Evolutionary conservation across 2,797 vertebrate species (phyloP), one percentile per base, ranked within the genome.

Genomic region (Pipistrellus pygmaeus): DNA sequence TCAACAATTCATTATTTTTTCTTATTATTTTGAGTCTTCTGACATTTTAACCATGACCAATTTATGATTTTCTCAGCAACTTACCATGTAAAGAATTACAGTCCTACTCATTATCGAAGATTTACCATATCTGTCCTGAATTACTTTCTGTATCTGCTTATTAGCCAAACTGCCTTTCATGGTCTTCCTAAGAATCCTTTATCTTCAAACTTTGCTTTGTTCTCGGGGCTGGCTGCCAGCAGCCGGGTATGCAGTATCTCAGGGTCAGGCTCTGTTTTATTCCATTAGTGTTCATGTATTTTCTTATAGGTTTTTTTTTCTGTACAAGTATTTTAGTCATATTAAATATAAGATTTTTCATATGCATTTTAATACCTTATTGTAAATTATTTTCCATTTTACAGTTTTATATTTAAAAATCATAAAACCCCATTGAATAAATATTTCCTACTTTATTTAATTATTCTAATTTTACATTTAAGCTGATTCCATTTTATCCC

Each of bases 1-100:
- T 96, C 97, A 92, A 55, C 3, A 75, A 89, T 91, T 97, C 90
- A 83, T 97, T 97, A n/a, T 96, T 96, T 97, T 97, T 97, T 78
- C 88, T 88, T 95, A 93, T 64, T 82, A 96, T 95, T 96, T 80
- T 20, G 85, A 96, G 69, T 27, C 73, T 98, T 97, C 89, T 91
- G 92, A 96, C 81, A 91, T 85, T 98, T 97, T 97, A 91, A 96
- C 97, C 86, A 57, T 95, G 94, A 82, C 86, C 97, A 94, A 96
- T 96, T 94, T 93, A 89, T 91, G 96, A 96, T 86, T 95, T 94
- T 95, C 95, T 69, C 71, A 90, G 93, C 69, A 94, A 77, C 96
- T 97, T 96, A 68, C 94, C 85, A 48, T 92, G 72, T 97, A 98
- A 97, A 97, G 90, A 92, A 92, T 96, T 96, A 95, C 0, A 97